A percentile compares a stretch with the other conserved stretches of the same genome.
These are phyloP conservation scores for Rhadinocentrus ornatus DNA, from an alignment of 2,797 vertebrate genomes.

Conservation along the genomic window DNA sequence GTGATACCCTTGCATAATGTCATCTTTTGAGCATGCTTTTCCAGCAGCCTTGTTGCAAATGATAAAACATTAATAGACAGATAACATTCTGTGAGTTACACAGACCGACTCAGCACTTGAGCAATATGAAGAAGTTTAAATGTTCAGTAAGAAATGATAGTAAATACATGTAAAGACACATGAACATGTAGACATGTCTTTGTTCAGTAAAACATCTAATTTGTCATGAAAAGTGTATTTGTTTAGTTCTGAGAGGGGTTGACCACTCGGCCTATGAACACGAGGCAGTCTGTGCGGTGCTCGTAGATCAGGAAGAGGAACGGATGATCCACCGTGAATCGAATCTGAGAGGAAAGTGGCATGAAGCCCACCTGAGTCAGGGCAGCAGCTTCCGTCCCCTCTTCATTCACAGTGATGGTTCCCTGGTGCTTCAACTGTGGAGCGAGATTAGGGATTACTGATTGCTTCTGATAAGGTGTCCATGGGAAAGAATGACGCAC, in stretches of 20 bases:
- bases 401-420: constrained; percentile 96
- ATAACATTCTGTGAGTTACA: constrained; percentile 38
- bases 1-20: constrained; percentile 17
- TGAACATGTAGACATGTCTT: constrained; percentile 15
- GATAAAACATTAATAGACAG: constrained; percentile 67
- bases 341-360: constrained; percentile 94
- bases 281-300: constrained; percentile 92
- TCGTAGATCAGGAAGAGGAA: constrained; percentile 97
- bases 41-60: constrained; percentile 13
- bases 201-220: constrained; percentile 1
- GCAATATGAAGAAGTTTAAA: constrained; percentile 17
- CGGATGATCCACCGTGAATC: constrained; percentile 89
- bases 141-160: constrained; percentile 14
- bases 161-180: constrained; percentile 12
- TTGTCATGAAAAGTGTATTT: constrained; percentile 10
- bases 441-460: constrained; percentile 1
- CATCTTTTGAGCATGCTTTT: constrained; percentile 11
- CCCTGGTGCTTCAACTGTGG: constrained; percentile 94
- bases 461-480: constrained; percentile 2
- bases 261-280: constrained; percentile 93
- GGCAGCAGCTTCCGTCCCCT: constrained; percentile 92
- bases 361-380: constrained; percentile 94
- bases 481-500: background rate
- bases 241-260: constrained; percentile 86
- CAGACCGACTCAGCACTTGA: constrained; percentile 22